Percentiles rank a stretch among this genome's conserved stretches.
Evolutionary conservation across 1,140 invertebrate genomes (phyloP).

Genomic region (Drosophila tsacasi): DNA sequence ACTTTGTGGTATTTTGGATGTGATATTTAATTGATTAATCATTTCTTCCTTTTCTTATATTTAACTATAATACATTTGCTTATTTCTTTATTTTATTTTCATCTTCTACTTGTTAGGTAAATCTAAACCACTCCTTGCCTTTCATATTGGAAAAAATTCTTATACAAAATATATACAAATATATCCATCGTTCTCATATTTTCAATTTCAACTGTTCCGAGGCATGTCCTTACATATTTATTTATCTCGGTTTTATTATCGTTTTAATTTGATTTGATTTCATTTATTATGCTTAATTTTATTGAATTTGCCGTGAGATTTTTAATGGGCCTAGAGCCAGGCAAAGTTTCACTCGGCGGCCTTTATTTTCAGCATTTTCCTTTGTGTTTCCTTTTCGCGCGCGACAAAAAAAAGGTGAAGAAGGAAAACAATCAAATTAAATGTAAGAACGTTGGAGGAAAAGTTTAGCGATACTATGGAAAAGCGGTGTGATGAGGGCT

Average conservation of each 20-base stretch:
- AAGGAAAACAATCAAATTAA: conserved; percentile 64
- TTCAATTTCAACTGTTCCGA: background rate
- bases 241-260: conserved; percentile 11
- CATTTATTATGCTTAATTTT: conserved; percentile 47
- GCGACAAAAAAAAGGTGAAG: background rate
- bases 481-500: conserved; percentile 1
- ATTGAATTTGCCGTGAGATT: conserved; percentile 39
- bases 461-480: conserved; percentile 31
- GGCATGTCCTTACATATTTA: background rate
- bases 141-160: background rate
- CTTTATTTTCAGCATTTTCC: conserved; percentile 40
- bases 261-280: conserved; percentile 68
- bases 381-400: conserved; percentile 10
- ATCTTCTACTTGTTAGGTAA: too few species aligned
- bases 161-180: background rate
- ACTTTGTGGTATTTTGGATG: too few species aligned
- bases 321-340: conserved; percentile 23
- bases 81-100: too few species aligned
- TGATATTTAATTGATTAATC: too few species aligned
- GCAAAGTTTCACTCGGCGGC: conserved; percentile 26
- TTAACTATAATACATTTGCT: too few species aligned
- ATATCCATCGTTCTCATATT: background rate
- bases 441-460: conserved; percentile 53
- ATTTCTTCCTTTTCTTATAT: too few species aligned
- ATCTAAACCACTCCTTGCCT: too few species aligned